Evolutionary conservation across 1,140 invertebrate genomes (phyloP).

Genomic region (Planococcus citri): DNA sequence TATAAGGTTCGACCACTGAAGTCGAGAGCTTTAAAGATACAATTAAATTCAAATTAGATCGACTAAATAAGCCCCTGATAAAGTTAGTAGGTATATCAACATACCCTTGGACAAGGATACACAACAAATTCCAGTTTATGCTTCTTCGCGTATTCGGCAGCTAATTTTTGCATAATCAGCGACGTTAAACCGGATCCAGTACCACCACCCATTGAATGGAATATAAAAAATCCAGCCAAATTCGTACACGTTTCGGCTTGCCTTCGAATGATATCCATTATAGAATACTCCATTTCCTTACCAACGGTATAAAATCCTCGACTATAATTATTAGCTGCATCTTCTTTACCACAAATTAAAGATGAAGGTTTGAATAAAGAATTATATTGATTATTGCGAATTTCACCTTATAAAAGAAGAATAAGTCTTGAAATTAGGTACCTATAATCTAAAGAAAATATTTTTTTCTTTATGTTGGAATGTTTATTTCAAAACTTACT

Average conservation of each 20-base stretch:
- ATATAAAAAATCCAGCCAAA: conserved; percentile 51
- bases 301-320: conserved; percentile 50
- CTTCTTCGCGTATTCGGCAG: conserved; percentile 61
- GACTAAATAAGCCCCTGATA: neutral
- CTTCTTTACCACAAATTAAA: conserved; percentile 69
- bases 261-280: conserved; percentile 34
- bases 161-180: conserved; percentile 60
- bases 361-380: conserved; percentile 65
- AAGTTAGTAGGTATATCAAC: neutral
- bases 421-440: too few relatives aligned
- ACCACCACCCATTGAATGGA: conserved; percentile 68
- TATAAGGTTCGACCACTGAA: conserved; percentile 39
- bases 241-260: conserved; percentile 38
- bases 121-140: conserved; percentile 32
- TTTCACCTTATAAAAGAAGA: conserved; percentile 39
- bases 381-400: conserved; percentile 57
- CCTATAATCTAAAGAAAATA: neutral
- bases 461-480: conserved; percentile 23
- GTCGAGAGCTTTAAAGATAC: conserved; percentile 23
- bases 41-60: neutral
- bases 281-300: conserved; percentile 27
- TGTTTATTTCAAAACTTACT: conserved; percentile 30
- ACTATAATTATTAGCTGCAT: conserved; percentile 78
- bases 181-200: conserved; percentile 72
- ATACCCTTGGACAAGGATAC: conserved; percentile 22